Evolutionary conservation across 2,113 vertebrate genomes (phyloP), one percentile per base, ranked within the genome.

Genomic region (Puntigrus tetrazona): DNA sequence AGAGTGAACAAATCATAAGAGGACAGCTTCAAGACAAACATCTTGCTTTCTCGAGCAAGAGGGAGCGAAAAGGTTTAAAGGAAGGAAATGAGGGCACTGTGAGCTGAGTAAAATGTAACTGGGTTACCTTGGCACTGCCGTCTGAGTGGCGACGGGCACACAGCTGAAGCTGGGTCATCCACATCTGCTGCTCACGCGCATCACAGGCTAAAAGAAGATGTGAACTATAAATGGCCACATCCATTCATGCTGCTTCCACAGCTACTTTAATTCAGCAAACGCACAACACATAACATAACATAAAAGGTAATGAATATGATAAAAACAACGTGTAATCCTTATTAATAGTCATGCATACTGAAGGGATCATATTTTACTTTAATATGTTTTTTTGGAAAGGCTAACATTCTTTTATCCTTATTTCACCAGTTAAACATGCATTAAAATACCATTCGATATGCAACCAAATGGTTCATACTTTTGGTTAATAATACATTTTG

Each of bases 161-260:
- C 57, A 96, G 94, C 87, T 96, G 96, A 67, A 98, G 96, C 92
- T 97, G 96, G 91, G 93, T 97, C 94, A 97, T 96, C 97, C 97
- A 98, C 43, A 96, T 94, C 67, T 97, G 95, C 86, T 94, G 96
- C 88, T 98, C 96, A 85, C 94, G 95, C 18, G 95, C 93, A 91
- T 97, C 96, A 73, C 92, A 90, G 78, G 96, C 97, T 98, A 83
- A 31, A 81, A 61, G 82, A 25, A 73, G 22, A 81, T n/a, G 45
- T 2, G 10, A 18, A 25, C 67, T 41, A 65, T 52, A 84, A 59
- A 81, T 57, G 20, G 29, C 45, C 47, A 79, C 45, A 31, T 50
- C 18, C 45, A 50, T 50, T 76, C 27, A 75, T 72, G 73, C 16
- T 76, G 27, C 10, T 18, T 45, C 38, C 16, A 43, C n/a, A 27